Evolutionary conservation across 2,888 invertebrate genomes (phyloP).

Genomic region (Ophonus ardosiacus): DNA sequence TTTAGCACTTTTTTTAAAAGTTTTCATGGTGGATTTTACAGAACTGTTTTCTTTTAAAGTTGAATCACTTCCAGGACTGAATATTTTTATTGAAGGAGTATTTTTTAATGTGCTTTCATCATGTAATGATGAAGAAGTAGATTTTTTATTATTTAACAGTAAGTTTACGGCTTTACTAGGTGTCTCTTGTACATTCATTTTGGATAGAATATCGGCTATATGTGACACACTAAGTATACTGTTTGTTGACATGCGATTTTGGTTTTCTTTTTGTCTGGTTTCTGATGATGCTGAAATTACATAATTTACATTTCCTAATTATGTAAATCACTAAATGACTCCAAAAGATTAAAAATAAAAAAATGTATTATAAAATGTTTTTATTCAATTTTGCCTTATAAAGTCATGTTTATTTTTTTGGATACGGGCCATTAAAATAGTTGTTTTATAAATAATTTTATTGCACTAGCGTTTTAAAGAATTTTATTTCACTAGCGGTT

Average conservation of each 20-base stretch:
- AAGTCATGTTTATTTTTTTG: no score
- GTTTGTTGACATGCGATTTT: constrained; percentile 29
- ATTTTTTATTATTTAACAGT: constrained; percentile 42
- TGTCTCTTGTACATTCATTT: constrained; percentile 67
- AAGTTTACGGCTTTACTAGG: constrained; percentile 67
- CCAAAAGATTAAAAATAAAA: no score
- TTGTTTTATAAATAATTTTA: no score
- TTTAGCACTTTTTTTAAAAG: no score
- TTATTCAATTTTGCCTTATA: no score
- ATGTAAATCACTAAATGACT: no score
- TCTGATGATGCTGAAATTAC: neutral
- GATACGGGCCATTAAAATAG: no score
- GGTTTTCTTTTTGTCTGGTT: neutral
- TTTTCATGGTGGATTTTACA: no score
- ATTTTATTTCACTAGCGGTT: no score
- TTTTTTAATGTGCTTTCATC: constrained; percentile 41
- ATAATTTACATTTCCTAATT: neutral
- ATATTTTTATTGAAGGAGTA: neutral
- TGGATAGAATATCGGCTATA: constrained; percentile 67
- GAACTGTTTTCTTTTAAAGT: constrained; percentile 17
- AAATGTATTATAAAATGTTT: no score
- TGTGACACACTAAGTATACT: constrained; percentile 69
- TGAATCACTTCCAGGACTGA: neutral
- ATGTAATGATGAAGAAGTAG: neutral
- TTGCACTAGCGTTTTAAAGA: no score